Base-by-base conservation (phyloP, 2,888 invertebrate genomes). In the Theodoxus fluviatilis region DNA sequence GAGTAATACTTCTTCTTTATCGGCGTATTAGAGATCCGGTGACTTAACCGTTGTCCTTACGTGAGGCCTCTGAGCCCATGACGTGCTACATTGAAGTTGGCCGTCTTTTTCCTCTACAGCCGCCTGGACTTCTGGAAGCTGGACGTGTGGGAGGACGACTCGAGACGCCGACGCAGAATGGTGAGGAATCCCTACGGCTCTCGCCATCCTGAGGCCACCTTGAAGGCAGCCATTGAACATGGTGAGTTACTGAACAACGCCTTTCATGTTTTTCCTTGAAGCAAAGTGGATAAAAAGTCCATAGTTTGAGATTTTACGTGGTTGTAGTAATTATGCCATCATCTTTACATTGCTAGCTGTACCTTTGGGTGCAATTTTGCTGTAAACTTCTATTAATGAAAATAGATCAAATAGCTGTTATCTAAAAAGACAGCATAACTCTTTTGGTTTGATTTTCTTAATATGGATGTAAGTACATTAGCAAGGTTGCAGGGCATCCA, bases 121-220 rank as follows among this genome's bases (percentile, higher is more conserved):
- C 63, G 43, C 31, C 63, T 64, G 57, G 84, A 85, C 38, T 86
- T 92, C 89, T 98, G 98, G 97, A 97, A 96, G 88, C 89, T 99
- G 79, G 99, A 99, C 88, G 94, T 95, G 55, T 99, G 99, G 99
- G 99, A 99, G 89, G 99, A 99, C 89, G 99, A 99, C 89, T 96
- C 97, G 6, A 91, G 99, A 25, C 90, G 99, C 71, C 91, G 98
- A 72, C 93, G 98, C 81, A 91, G 99, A 57, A 93, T 99, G 86
- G 94, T 99, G 71, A 96, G 96, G 80, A 98, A 99, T 90, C 93
- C 96, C 37, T 90, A 94, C 74, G 98, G 98, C 3, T 93, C 94
- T n/a, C 91, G 93, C 68, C 97, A 97, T 89, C 94, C 94, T 15
- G 94, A 95, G 88, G 96, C 95, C 18, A 84, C 87, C 18, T 80